Evolutionary conservation across 2,113 vertebrate genomes (phyloP).

Genomic region (Austrofundulus limnaeus): DNA sequence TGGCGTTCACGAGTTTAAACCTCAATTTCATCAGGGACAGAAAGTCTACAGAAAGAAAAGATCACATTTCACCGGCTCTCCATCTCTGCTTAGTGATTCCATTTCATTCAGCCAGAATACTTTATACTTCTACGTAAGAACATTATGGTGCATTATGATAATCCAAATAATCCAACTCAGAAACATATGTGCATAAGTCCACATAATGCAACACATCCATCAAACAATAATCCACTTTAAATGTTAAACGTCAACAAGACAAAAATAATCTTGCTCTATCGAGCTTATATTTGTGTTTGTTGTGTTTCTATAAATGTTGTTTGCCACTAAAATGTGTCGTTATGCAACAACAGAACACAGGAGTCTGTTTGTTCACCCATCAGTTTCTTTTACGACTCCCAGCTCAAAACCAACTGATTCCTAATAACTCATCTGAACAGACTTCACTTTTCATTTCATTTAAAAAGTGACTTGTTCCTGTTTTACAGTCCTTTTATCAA

Average conservation of each 20-base stretch:
- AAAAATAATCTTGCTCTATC: slow-evolving; percentile 51
- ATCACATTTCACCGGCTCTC: slow-evolving; percentile 43
- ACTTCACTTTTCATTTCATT: no score
- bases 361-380: no score
- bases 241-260: slow-evolving; percentile 59
- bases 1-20: slow-evolving; percentile 2
- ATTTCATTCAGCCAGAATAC: slow-evolving; percentile 52
- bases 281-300: slow-evolving; percentile 20
- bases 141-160: slow-evolving; percentile 71
- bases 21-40: slow-evolving; percentile 25
- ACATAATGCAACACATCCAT: slow-evolving; percentile 53
- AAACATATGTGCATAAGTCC: slow-evolving; percentile 55
- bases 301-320: slow-evolving; percentile 19
- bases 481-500: not conserved
- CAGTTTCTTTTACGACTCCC: no score
- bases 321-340: slow-evolving; percentile 12
- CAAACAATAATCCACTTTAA: slow-evolving; percentile 66
- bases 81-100: slow-evolving; percentile 49
- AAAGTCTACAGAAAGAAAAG: slow-evolving; percentile 13
- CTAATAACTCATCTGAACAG: no score
- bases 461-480: no score
- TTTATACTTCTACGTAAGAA: slow-evolving; percentile 50
- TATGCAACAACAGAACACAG: slow-evolving; percentile 27
- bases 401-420: no score
- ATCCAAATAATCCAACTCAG: slow-evolving; percentile 72